Base-by-base conservation (phyloP, 2,797 vertebrate species). In the Spinus olivaceus region DNA sequence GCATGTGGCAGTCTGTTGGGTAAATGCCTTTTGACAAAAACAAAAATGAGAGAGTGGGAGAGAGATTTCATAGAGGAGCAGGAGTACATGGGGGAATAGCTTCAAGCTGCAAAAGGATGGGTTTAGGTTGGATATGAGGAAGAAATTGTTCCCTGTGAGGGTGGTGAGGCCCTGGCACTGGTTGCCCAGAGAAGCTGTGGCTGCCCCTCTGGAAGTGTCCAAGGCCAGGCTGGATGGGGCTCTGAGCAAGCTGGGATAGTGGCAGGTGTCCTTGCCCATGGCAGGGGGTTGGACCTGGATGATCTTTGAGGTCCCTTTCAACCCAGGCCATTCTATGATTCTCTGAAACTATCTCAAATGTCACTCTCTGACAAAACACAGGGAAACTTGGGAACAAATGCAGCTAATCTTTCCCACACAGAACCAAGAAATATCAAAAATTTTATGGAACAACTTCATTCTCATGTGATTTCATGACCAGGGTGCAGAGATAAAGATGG, bases 1-100 rank as follows among this genome's bases (percentile, higher is more conserved):
- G 13, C 22, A 20, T 17, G 15, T 49, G 50, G 25, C 24, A 82
- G 32, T 44, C 25, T 60, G 8, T 39, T 88, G 39, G 11, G 27
- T 51, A 56, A 85, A 81, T 42, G 37, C 13, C 46, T 86, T 76
- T 72, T 53, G 61, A 72, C 91, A 61, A 84, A 88, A 90, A 6
- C 41, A 80, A 53, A 63, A 88, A 63, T 27, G 35, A 63, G 33
- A 51, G 59, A 78, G 25, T 18, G 32, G 33, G 57, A 66, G 44
- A 84, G 53, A 54, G 14, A 63, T 35, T 56, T 70, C 32, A 32
- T 15, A 56, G 25, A 56, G 22, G 12, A 70, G 49, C 35, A 56
- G 22, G 12, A 70, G 49, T 32, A 70, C 0, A 1, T 12, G 1
- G 23, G 15, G 54, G 22, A 49, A 67, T 14, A 32, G 47, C 19